A percentile compares a stretch with the other conserved stretches of the same genome.
Conservation (phyloP, 2,113 vertebrate genomes). For the Colistium nudipinnis region DNA sequence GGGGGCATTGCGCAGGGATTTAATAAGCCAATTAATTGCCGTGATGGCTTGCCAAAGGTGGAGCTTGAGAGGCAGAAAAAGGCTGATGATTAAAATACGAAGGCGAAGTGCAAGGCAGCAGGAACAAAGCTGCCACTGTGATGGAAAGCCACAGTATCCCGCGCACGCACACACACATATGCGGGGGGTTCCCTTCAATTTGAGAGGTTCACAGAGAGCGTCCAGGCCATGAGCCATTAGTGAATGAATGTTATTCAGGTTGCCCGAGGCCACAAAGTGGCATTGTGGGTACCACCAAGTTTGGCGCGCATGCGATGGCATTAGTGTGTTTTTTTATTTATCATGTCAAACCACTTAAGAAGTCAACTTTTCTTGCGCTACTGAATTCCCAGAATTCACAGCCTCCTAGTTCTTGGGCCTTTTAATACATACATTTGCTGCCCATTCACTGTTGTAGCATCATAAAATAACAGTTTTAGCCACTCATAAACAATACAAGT, state of each 20-base stretch:
- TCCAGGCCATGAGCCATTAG: conserved; percentile 5
- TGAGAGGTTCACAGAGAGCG: conserved; percentile 17
- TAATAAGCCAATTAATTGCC: conserved; percentile 77
- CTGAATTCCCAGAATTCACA: conserved; percentile 12
- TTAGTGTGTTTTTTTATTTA: conserved; percentile 17
- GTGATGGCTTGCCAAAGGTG: conserved; percentile 72
- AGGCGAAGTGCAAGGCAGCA: conserved; percentile 57
- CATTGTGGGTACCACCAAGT: conserved; percentile 13
- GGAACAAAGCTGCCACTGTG: conserved; percentile 45
- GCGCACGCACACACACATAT: neutral
- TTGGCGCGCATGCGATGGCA: conserved; percentile 6
- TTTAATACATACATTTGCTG: conserved; percentile 15
- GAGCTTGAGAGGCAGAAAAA: conserved; percentile 54
- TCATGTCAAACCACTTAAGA: conserved; percentile 22
- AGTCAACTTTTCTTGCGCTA: no score
- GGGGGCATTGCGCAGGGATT: conserved; percentile 67
- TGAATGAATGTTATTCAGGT: conserved; percentile 3
- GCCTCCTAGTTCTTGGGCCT: neutral
- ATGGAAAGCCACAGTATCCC: conserved; percentile 26
- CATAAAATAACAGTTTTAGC: no score
- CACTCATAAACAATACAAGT: neutral
- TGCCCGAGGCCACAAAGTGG: conserved; percentile 6
- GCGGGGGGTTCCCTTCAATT: conserved; percentile 34
- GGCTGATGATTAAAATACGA: conserved; percentile 66
- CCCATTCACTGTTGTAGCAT: no score